Conservation (phyloP, 2,113 vertebrate genomes). For the Alethe castanea region DNA sequence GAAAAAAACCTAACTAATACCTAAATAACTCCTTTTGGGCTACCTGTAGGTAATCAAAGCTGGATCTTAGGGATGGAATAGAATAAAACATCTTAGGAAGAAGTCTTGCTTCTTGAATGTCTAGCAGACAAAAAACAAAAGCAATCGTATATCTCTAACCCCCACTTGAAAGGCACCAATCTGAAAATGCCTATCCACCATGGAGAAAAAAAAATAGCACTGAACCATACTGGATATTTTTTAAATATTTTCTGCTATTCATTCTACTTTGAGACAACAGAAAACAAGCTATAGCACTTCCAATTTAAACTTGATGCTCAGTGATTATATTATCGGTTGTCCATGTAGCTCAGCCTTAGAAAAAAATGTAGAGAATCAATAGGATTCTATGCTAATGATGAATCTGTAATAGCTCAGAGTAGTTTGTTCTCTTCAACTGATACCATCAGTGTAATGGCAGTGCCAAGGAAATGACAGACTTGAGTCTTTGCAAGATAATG, state of each 20-base stretch:
- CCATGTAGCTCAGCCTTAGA: neutral
- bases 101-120: neutral
- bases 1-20: neutral
- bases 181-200: neutral
- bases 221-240: neutral
- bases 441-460: neutral
- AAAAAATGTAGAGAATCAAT: neutral
- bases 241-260: neutral
- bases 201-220: neutral
- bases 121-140: neutral
- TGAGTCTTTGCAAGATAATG: neutral
- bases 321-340: neutral
- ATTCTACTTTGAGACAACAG: neutral
- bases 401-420: neutral
- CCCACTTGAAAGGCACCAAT: neutral
- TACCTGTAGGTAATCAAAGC: neutral
- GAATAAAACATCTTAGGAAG: neutral
- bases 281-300: neutral
- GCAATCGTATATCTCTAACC: neutral
- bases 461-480: conserved; percentile 13
- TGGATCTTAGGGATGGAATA: neutral
- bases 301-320: neutral
- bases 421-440: neutral
- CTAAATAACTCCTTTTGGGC: neutral
- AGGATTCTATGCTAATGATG: neutral